These are phyloP conservation scores for Anastrepha ludens DNA, from an alignment of 1,140 invertebrate genomes.

Conservation along the genomic window DNA sequence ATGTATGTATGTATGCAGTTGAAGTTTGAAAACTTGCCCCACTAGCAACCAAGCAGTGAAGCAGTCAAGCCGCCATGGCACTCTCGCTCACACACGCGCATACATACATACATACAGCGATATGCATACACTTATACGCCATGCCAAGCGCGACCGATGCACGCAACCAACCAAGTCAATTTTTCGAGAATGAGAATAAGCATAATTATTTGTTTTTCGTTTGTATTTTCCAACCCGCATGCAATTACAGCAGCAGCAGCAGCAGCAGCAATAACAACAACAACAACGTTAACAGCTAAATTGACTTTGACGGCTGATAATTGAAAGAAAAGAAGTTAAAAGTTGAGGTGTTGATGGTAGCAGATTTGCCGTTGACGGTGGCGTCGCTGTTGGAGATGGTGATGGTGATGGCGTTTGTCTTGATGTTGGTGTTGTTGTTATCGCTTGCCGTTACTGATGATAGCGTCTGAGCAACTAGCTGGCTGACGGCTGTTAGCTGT, in stretches of 20 bases:
- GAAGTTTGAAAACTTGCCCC: not conserved
- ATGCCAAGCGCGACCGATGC: not conserved
- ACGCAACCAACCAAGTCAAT: not conserved
- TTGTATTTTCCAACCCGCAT: not conserved
- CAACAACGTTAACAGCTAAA: not conserved
- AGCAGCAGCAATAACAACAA: not conserved
- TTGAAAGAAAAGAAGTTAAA: not conserved
- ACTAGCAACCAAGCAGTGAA: not conserved
- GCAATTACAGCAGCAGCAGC: not conserved
- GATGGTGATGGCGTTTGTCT: not conserved
- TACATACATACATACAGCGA: not conserved
- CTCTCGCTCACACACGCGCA: not conserved
- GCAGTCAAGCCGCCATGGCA: not conserved
- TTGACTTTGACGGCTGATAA: conserved; percentile 11
- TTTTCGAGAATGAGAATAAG: conserved; percentile 25
- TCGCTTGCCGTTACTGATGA: not conserved
- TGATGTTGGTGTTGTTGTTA: not conserved
- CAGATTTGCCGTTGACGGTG: not conserved
- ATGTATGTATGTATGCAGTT: not conserved
- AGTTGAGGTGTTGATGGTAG: conserved; percentile 44
- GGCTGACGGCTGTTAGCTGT: not conserved
- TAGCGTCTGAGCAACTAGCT: not conserved
- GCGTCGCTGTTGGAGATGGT: not conserved
- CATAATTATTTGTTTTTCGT: conserved; percentile 19
- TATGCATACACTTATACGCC: not conserved